Evolutionary conservation across 2,113 vertebrate species (phyloP), one percentile per base, ranked within the genome.

Genomic region (Paracanthobrama guichenoti): DNA sequence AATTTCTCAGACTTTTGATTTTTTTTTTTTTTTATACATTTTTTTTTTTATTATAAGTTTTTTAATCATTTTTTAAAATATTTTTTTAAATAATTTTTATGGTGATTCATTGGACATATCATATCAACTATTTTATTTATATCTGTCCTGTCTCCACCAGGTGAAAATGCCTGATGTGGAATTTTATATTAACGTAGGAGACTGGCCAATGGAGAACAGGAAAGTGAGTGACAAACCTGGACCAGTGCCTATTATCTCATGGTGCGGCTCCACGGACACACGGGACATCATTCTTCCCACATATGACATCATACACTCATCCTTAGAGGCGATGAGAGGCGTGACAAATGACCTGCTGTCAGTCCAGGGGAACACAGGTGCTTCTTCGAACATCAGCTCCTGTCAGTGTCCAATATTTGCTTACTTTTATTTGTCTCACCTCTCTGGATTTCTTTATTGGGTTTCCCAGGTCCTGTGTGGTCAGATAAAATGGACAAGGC

Each of bases 271-370:
- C 42, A 79, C 90, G 11, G 95, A 97, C 84, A 96, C 96, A 0
- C 93, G 90, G 84, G 97, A 99, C 88, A 92, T 98, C 1, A 86
- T 98, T 87, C 96, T 99, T 48, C 97, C 97, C 7, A 99, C 96
- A 0, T 98, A 99, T 8, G 96, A 98, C 87, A 92, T 97, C 90
- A 98, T 96, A 4, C 97, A 97, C 88, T 99, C 97, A 12, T 97
- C 95, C 10, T 92, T 97, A 78, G 97, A 99, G 94, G 94, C 96
- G 18, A 93, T 99, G 28, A 95, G 95, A 59, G 97, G 96, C 2
- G 96, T 98, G 77, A 96, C 97, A 72, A 98, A 96, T 12, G 96
- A 99, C 90, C 95, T 97, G 31, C 96, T 99, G 44, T 99, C 97
- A 31, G 92, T 98, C 89, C 97, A 99, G 82, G 97, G 97, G 85